phyloP scores from a whole-genome alignment of 2,888 invertebrate genomes.

The Drosophila paramelanica region DNA sequence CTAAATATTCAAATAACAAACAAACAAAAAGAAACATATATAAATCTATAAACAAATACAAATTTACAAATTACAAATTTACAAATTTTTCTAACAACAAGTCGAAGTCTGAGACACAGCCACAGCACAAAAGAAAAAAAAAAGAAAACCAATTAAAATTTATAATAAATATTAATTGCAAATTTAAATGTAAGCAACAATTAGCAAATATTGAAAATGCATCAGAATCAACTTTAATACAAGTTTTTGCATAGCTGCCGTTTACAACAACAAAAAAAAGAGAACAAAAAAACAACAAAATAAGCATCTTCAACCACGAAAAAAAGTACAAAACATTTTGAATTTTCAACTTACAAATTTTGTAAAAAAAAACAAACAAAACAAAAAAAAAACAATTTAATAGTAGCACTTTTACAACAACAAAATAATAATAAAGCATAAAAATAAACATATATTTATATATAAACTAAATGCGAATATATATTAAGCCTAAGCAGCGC shows the following conservation, averaged over 20 bases:
- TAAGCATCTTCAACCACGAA: conserved; percentile 68
- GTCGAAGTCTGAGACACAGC: conserved; percentile 62
- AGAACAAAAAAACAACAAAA: conserved; percentile 51
- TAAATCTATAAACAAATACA: conserved; percentile 59
- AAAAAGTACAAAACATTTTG: conserved; percentile 64
- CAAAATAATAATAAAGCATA: conserved; percentile 36
- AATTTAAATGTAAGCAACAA: conserved; percentile 29
- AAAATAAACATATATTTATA: conserved; percentile 58
- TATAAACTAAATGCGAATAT: conserved; percentile 34
- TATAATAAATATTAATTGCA: conserved; percentile 18
- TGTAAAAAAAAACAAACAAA: conserved; percentile 31
- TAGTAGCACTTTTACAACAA: conserved; percentile 70
- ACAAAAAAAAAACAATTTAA: conserved; percentile 51
- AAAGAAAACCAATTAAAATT: conserved; percentile 18
- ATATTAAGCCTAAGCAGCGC: conserved; percentile 24
- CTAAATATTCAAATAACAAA: conserved; percentile 45
- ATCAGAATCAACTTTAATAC: conserved; percentile 34
- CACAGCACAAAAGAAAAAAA: conserved; percentile 41
- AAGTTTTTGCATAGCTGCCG: conserved; percentile 62
- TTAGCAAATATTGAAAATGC: conserved; percentile 45
- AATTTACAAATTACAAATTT: conserved; percentile 80
- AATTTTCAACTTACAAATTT: conserved; percentile 67
- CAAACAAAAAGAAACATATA: conserved; percentile 25
- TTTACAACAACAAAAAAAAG: conserved; percentile 61
- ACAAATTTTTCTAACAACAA: conserved; percentile 64